These are phyloP conservation scores for Xylota segnis DNA, from an alignment of 2,888 invertebrate species.

Conservation along the genomic window DNA sequence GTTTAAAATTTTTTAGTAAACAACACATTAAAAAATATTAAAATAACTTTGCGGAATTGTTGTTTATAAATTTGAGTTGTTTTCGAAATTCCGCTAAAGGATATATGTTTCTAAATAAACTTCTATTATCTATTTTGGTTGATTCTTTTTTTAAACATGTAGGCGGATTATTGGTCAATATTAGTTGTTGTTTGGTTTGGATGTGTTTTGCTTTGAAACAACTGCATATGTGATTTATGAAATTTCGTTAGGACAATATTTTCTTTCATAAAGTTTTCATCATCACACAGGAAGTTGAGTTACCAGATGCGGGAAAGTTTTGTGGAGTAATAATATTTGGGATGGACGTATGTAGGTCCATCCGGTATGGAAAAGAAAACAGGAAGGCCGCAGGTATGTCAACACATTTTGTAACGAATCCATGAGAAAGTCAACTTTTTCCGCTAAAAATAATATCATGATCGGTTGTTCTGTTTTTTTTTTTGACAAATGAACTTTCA, in stretches of 20 bases:
- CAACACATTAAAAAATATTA: slow-evolving; percentile 6
- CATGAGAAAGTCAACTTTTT: too few relatives aligned
- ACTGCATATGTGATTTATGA: neutral
- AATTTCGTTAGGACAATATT: neutral
- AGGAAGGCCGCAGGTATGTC: too few relatives aligned
- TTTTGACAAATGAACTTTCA: too few relatives aligned
- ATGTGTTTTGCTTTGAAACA: neutral
- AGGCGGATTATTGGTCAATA: slow-evolving; percentile 5
- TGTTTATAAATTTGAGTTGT: slow-evolving; percentile 16
- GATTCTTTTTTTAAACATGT: neutral
- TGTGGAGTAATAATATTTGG: neutral
- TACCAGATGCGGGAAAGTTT: slow-evolving; percentile 10
- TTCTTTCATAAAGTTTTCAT: neutral
- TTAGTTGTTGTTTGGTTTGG: neutral
- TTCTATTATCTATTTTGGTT: neutral
- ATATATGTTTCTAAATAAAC: neutral
- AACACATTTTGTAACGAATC: neutral
- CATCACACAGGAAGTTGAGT: neutral
- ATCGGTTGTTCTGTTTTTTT: too few relatives aligned
- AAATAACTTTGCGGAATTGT: slow-evolving; percentile 2
- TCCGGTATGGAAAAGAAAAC: neutral
- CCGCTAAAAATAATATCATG: too few relatives aligned
- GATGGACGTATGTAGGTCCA: neutral
- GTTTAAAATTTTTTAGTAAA: slow-evolving; percentile 17
- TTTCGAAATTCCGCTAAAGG: neutral